Base-by-base conservation (phyloP, 1,140 invertebrate species). In the Cydia splendana region DNA sequence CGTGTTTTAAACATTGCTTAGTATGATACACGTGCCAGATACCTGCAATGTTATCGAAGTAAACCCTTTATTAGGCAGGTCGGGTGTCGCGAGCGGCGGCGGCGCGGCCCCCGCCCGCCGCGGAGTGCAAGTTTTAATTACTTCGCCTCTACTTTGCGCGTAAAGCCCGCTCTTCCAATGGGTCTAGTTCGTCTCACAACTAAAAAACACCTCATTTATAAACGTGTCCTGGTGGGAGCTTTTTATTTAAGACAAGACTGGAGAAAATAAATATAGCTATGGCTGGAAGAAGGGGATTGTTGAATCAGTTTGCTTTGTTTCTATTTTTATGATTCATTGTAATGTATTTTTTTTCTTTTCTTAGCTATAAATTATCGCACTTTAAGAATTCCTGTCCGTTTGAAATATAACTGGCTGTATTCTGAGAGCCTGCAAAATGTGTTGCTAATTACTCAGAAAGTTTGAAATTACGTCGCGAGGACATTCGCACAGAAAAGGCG, bases 101-200 rank as follows among this genome's bases (percentile, higher is more conserved):
- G 75, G 76, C 77, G 77, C 38, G 69, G 67, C 77, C 76, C 34
- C 74, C 34, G 76, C 30, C 71, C 76, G 73, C 74, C 74, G 75
- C 74, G 75, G 79, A 71, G 81, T 80, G 84, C 83, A 89, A 89
- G 80, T 89, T 91, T 91, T 91, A 91, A 91, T 91, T 89, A 89
- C 86, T 89, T 88, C 83, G 79, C 80, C 79, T 84, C 80, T 80
- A 82, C 84, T 86, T 83, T 77, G 71, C 80, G 67, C 67, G 67
- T 71, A 71, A 77, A 84, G 80, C 82, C 84, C 80, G 82, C 86
- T 85, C 84, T 81, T 82, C 82, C 81, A 77, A 82, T 84, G 85
- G 80, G 81, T 84, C 83, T 85, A 85, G 85, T 90, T 80, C 86
- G 77, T 87, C 80, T 83, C 79, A 77, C 81, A 85, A 87, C 84